These are phyloP conservation scores for Ellobium chinense DNA, from an alignment of 2,888 invertebrate species.

Conservation along the genomic window DNA sequence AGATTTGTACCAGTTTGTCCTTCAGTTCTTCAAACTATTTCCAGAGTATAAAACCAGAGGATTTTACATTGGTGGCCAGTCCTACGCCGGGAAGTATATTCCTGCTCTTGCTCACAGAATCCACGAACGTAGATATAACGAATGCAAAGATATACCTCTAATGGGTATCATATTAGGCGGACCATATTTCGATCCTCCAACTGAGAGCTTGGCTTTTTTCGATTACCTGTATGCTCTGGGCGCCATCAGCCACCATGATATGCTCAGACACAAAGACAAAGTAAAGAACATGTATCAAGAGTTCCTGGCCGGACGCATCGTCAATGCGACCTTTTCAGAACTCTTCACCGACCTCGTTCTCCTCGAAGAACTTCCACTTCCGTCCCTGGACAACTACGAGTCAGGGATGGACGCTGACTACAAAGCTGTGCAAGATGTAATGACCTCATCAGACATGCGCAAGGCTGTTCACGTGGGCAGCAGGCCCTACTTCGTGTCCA, in stretches of 20 bases:
- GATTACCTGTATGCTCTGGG: conserved; percentile 40
- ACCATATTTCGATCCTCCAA: conserved; percentile 75
- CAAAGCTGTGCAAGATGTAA: not conserved
- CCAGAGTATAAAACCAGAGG: conserved; percentile 86
- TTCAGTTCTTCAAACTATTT: conserved; percentile 91
- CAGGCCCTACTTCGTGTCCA: not conserved
- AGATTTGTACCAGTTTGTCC: conserved; percentile 55
- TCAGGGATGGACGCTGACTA: conserved; percentile 26
- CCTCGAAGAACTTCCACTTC: conserved; percentile 24
- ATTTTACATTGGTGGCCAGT: conserved; percentile 91
- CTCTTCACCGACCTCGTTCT: conserved; percentile 39
- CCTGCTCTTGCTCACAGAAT: conserved; percentile 84
- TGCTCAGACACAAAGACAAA: conserved; percentile 16
- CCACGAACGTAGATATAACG: conserved; percentile 59
- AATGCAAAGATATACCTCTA: conserved; percentile 59
- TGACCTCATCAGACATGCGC: conserved; percentile 2
- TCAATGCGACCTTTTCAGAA: conserved; percentile 6
- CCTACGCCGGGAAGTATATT: conserved; percentile 84
- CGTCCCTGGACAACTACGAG: conserved; percentile 44
- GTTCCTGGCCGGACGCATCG: not conserved
- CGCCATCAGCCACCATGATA: conserved; percentile 35
- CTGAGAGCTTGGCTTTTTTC: conserved; percentile 48
- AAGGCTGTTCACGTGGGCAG: conserved; percentile 28
- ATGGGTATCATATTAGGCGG: conserved; percentile 76
- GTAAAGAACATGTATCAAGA: conserved; percentile 36